These are phyloP conservation scores for Spheniscus mendiculus DNA, from an alignment of 2,113 vertebrate genomes.

Conservation along the genomic window DNA sequence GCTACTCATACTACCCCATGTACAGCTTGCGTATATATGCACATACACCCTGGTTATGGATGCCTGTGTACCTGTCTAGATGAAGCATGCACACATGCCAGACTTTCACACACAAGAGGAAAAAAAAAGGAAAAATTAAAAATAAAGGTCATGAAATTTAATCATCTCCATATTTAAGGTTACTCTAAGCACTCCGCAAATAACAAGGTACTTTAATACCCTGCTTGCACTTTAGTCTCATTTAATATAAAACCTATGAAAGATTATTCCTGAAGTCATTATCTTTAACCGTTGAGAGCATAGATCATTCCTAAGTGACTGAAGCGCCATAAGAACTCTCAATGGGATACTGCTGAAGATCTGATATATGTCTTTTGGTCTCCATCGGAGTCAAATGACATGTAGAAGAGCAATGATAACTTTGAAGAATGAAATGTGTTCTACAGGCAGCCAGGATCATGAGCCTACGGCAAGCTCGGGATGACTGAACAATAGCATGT, in stretches of 20 bases:
- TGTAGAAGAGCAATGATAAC: conserved; percentile 52
- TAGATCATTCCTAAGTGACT: conserved; percentile 79
- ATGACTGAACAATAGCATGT: background rate
- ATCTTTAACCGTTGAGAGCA: conserved; percentile 77
- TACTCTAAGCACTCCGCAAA: conserved; percentile 79
- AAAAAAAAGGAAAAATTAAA: conserved; percentile 67
- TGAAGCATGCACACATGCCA: background rate
- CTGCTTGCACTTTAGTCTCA: conserved; percentile 75
- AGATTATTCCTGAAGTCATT: conserved; percentile 80
- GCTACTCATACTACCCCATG: background rate
- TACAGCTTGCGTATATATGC: background rate
- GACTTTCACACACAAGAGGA: conserved; percentile 16
- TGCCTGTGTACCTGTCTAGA: background rate
- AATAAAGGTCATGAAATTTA: conserved; percentile 80
- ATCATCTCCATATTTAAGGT: conserved; percentile 81
- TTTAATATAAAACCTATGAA: conserved; percentile 79
- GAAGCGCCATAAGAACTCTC: conserved; percentile 67
- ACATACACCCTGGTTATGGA: background rate
- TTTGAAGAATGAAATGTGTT: conserved; percentile 38
- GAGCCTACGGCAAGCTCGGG: background rate
- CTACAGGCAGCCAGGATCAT: background rate
- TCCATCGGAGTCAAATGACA: conserved; percentile 57
- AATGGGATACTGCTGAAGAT: conserved; percentile 50
- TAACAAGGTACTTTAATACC: conserved; percentile 77
- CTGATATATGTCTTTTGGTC: conserved; percentile 73